Conservation (phyloP, 2,888 invertebrate species). For the Galerucella calmariensis region DNA sequence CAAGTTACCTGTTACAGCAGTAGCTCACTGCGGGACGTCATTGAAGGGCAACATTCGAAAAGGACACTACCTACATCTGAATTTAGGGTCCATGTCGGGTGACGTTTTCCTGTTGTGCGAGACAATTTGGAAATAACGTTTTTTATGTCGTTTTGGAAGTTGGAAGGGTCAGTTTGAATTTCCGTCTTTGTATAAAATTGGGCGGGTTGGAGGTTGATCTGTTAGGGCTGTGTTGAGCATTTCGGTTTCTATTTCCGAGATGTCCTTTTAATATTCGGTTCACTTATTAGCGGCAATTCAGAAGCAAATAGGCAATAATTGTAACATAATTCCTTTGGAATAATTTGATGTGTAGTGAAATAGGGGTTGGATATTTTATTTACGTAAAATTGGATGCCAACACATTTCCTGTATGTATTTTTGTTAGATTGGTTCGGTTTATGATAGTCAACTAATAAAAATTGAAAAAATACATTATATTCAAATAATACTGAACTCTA, state of each 20-base stretch:
- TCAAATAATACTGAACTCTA: no score
- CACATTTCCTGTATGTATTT: no score
- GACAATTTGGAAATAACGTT: slow-evolving; percentile 18
- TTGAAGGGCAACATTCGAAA: slow-evolving; percentile 10
- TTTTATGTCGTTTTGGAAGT: slow-evolving; percentile 18
- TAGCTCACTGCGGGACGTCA: slow-evolving; percentile 41
- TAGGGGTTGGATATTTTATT: not conserved
- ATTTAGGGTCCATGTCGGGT: slow-evolving; percentile 44
- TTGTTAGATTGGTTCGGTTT: no score
- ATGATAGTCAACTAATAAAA: no score
- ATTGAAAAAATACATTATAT: no score
- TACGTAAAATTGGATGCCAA: no score
- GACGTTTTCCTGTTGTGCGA: slow-evolving; percentile 42
- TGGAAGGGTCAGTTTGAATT: slow-evolving; percentile 43
- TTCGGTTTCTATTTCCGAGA: not conserved
- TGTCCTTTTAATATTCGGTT: slow-evolving; percentile 1
- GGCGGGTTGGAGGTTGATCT: not conserved
- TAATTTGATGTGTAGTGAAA: not conserved
- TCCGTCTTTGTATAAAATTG: slow-evolving; percentile 16
- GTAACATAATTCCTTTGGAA: not conserved
- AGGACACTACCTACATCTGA: slow-evolving; percentile 41
- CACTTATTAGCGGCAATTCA: not conserved
- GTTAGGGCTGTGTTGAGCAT: slow-evolving; percentile 2
- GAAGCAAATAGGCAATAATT: not conserved
- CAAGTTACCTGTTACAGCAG: slow-evolving; percentile 48